Base-by-base conservation (phyloP, 2,888 invertebrate species). In the Smittia sp. region DNA sequence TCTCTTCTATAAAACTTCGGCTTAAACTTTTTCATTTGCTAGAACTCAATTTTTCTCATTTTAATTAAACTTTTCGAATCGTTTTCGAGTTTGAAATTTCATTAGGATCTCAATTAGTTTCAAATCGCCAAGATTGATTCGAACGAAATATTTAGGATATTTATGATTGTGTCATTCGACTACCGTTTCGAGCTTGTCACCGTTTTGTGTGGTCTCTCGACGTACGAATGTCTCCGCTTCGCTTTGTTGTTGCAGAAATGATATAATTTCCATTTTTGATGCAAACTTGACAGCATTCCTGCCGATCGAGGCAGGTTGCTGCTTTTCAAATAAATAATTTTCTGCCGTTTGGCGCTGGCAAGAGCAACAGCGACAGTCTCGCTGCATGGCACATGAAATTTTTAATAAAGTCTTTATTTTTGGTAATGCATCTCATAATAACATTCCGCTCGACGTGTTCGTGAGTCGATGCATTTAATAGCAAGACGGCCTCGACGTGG, bases 181-280 rank as follows among this genome's bases (percentile, higher is more conserved):
- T n/a, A n/a, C n/a, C n/a, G n/a, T n/a, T n/a, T n/a, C 32, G 9
- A 32, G 32, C 46, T 46, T 13, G 46, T 18, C 27, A 27, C 32
- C 46, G 46, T 46, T 46, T 46, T 70, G 70, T 70, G 70, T 70
- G 70, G 70, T 70, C 70, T 70, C 20, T 70, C 54, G 70, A 32
- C 41, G 41, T 70, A 70, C 32, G 70, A 54, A 58, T 46, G 46
- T 46, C 46, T 46, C 11, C 15, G 46, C 15, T 46, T 13, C 2
- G 46, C 46, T 46, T 46, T 46, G 13, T 46, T 46, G 46, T 70
- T 70, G 70, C 70, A 58, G 27, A 70, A 70, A 70, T 70, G 70
- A 70, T 32, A 15, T 54, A 70, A 70, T 70, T 58, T 70, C 58
- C 58, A 70, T 70, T 54, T 70, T 70, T 70, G 70, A 70, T 13